Conservation (phyloP, 2,113 vertebrate genomes). For the Atherinomorus stipes region DNA sequence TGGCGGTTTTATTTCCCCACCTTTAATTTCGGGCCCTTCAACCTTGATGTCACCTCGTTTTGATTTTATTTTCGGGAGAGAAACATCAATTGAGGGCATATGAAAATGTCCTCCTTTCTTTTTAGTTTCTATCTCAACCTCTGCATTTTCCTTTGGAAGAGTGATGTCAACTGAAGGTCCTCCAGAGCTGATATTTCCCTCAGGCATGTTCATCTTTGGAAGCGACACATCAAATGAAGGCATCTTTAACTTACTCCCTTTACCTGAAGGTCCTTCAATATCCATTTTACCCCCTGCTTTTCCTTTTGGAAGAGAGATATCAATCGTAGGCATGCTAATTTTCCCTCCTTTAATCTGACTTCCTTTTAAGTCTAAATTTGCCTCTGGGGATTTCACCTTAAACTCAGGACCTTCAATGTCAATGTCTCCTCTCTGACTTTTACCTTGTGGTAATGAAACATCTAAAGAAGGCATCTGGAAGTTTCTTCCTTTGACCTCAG, state of each 20-base stretch:
- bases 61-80: constrained; percentile 55
- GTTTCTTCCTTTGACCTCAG: constrained; percentile 38
- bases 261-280: constrained; percentile 18
- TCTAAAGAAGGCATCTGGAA: constrained; percentile 71
- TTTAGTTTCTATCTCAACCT: constrained; percentile 34
- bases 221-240: constrained; percentile 52
- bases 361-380: constrained; percentile 36
- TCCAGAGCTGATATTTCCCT: constrained; percentile 40
- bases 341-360: constrained; percentile 40
- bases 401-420: constrained; percentile 18
- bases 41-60: constrained; percentile 40
- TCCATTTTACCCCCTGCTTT: constrained; percentile 48
- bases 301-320: constrained; percentile 70
- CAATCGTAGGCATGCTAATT: constrained; percentile 63
- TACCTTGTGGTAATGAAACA: constrained; percentile 69
- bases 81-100: constrained; percentile 60
- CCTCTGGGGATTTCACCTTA: constrained; percentile 53
- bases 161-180: constrained; percentile 54
- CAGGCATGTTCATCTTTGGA: constrained; percentile 63
- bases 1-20: constrained; percentile 64
- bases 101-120: constrained; percentile 58
- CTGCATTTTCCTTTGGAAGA: constrained; percentile 48
- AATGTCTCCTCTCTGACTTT: constrained; percentile 19
- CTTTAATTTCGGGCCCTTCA: constrained; percentile 34
- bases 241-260: constrained; percentile 64